Conservation (phyloP, 2,113 vertebrate genomes). For the Phodopus roborovskii region DNA sequence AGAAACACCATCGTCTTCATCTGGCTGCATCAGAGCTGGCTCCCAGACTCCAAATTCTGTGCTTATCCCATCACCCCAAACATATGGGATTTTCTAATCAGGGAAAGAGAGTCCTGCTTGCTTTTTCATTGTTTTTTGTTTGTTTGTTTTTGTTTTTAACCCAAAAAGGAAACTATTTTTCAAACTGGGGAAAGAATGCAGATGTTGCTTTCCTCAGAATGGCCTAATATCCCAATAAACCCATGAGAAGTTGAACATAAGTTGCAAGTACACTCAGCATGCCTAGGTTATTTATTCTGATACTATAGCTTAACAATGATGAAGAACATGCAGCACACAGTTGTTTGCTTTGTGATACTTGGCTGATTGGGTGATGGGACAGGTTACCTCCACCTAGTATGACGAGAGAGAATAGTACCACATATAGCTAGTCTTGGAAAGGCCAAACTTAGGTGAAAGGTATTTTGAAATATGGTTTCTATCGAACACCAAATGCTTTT, state of each 20-base stretch:
- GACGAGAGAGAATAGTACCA: rapidly evolving
- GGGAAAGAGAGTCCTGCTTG: not conserved
- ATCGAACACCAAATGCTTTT: not conserved
- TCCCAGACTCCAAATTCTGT: not conserved
- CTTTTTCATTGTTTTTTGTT: not conserved
- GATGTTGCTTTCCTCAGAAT: not conserved
- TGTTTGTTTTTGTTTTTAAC: not conserved
- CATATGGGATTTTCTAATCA: not conserved
- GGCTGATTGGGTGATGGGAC: not conserved
- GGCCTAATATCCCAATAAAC: not conserved
- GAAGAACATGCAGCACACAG: not conserved
- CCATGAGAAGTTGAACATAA: not conserved
- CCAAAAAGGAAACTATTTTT: not conserved
- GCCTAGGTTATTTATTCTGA: not conserved
- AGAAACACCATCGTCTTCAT: rapidly evolving
- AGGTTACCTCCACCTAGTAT: rapidly evolving
- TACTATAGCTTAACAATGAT: not conserved
- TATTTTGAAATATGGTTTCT: not conserved
- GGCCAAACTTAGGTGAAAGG: not conserved
- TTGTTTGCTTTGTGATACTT: not conserved
- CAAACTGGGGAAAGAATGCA: not conserved
- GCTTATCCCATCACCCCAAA: not conserved
- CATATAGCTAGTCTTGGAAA: not conserved
- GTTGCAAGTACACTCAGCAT: not conserved
- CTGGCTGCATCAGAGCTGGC: not conserved